These are phyloP conservation scores for Columba guinea DNA, from an alignment of 2,797 vertebrate species.

Conservation along the genomic window DNA sequence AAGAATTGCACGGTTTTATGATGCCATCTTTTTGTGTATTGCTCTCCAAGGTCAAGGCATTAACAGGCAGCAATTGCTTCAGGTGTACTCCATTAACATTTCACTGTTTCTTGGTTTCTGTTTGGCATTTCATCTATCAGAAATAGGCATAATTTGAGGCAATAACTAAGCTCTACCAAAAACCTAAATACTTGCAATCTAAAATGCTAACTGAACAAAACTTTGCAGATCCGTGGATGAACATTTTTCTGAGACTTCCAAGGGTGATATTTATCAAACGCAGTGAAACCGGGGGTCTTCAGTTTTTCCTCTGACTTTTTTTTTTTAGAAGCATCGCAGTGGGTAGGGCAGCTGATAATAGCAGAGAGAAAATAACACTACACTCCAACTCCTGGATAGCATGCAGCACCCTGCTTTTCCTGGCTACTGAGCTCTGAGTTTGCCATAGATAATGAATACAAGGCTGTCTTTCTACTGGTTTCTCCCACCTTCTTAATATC, in stretches of 20 bases:
- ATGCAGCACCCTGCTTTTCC: neutral
- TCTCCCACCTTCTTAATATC: neutral
- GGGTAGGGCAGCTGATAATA: neutral
- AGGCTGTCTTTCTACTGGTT: neutral
- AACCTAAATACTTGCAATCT: neutral
- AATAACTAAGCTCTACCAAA: neutral
- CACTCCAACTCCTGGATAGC: neutral
- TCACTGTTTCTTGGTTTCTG: conserved; percentile 75
- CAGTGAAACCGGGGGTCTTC: neutral
- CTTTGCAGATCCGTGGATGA: neutral
- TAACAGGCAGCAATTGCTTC: conserved; percentile 83
- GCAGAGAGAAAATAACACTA: neutral
- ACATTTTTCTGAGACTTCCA: neutral
- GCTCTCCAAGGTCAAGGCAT: conserved; percentile 83
- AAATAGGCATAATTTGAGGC: conserved; percentile 70
- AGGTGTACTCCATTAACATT: conserved; percentile 82
- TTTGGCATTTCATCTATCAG: conserved; percentile 68
- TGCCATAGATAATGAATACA: neutral
- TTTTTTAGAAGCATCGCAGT: neutral
- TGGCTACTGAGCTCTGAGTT: neutral
- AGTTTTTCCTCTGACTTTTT: neutral
- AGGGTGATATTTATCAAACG: neutral
- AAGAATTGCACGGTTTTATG: conserved; percentile 83
- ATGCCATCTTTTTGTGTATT: conserved; percentile 85
- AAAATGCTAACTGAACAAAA: conserved; percentile 24